Conservation (phyloP, 2,888 invertebrate genomes). For the Miltochrista miniata region DNA sequence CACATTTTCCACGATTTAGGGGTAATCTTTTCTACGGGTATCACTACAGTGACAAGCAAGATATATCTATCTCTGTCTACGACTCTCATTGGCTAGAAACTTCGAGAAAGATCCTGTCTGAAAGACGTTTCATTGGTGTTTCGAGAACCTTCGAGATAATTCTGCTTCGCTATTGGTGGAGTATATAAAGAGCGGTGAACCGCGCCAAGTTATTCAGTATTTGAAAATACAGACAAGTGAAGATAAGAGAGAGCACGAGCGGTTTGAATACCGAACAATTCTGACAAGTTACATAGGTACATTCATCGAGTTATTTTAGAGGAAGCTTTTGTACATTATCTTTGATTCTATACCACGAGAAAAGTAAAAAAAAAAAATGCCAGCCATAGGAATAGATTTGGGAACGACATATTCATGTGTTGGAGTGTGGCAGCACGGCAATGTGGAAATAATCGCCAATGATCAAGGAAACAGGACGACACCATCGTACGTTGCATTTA, state of each 20-base stretch:
- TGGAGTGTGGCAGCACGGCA: slow-evolving; percentile 92
- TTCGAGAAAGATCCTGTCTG: slow-evolving; percentile 51
- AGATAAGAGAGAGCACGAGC: slow-evolving; percentile 33
- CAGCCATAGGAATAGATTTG: slow-evolving; percentile 84
- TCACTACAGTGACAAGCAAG: slow-evolving; percentile 10
- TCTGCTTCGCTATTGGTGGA: slow-evolving; percentile 52
- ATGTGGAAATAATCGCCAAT: slow-evolving; percentile 93
- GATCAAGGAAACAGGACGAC: slow-evolving; percentile 95
- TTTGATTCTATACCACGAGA: too few relatives aligned
- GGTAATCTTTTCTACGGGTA: slow-evolving; percentile 34
- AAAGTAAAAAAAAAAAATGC: slow-evolving; percentile 45
- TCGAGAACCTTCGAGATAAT: slow-evolving; percentile 49
- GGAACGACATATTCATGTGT: slow-evolving; percentile 95
- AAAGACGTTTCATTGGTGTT: slow-evolving; percentile 47
- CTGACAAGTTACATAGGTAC: not conserved
- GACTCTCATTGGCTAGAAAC: slow-evolving; percentile 43
- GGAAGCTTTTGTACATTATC: not conserved
- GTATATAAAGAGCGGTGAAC: slow-evolving; percentile 51
- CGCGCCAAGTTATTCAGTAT: slow-evolving; percentile 67
- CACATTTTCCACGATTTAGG: slow-evolving; percentile 3
- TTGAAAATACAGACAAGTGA: slow-evolving; percentile 58
- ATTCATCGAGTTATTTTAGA: not conserved
- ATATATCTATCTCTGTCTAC: slow-evolving; percentile 32
- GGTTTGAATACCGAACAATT: slow-evolving; percentile 45
- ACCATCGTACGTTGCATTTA: slow-evolving; percentile 94